Conservation (phyloP, 2,888 invertebrate species). For the Drosophila acutilabella region DNA sequence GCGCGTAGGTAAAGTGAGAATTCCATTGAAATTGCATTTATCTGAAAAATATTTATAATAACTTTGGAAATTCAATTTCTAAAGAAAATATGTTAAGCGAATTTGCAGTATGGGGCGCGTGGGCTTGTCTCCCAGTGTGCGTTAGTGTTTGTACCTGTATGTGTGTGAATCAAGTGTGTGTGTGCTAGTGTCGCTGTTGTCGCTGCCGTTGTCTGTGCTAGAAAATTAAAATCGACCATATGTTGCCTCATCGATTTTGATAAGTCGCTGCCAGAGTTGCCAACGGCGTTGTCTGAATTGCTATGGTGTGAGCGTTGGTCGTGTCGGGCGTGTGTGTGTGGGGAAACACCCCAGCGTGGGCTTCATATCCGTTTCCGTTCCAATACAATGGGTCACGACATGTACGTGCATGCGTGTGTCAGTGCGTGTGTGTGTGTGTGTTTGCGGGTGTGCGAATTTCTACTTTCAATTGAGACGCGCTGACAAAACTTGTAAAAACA, state of each 20-base stretch:
- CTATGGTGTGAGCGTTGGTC: background rate
- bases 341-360: constrained; percentile 36
- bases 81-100: constrained; percentile 79
- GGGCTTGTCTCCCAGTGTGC: background rate
- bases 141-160: constrained; percentile 18
- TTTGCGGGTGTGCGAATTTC: constrained; percentile 25
- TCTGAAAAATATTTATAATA: constrained; percentile 75
- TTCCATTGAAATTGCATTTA: constrained; percentile 76
- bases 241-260: constrained; percentile 80
- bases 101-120: constrained; percentile 50
- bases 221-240: constrained; percentile 80
- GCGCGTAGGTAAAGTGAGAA: constrained; percentile 51
- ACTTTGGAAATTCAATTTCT: constrained; percentile 79
- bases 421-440: constrained; percentile 18
- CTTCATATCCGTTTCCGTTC: constrained; percentile 80
- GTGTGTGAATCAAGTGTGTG: constrained; percentile 1
- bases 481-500: constrained; percentile 72
- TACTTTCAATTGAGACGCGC: constrained; percentile 70
- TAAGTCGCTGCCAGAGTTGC: constrained; percentile 60
- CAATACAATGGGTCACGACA: constrained; percentile 67
- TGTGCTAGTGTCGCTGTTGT: constrained; percentile 44
- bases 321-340: background rate
- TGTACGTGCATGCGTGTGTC: constrained; percentile 17
- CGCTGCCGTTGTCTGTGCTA: constrained; percentile 45
- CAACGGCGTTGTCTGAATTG: constrained; percentile 8